Conservation (phyloP, 2,888 invertebrate species). For the Diarsia dahlii region DNA sequence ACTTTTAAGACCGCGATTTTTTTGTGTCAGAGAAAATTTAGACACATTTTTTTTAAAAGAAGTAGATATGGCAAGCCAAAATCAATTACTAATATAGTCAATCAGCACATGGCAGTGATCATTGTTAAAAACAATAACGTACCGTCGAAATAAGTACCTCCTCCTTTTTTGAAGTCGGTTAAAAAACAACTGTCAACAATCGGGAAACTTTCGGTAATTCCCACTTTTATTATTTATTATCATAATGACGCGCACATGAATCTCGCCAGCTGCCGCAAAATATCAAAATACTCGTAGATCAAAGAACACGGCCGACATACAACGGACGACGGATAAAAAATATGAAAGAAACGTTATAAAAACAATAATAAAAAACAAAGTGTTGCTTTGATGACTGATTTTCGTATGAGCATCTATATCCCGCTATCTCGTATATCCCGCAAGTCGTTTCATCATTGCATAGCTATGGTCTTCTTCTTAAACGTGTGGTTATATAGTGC, state of each 20-base stretch:
- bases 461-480: too few species aligned
- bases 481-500: too few species aligned
- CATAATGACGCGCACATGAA: neutral
- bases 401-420: conserved; percentile 1
- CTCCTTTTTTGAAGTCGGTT: too few species aligned
- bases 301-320: conserved; percentile 9
- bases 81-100: too few species aligned
- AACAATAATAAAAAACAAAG: neutral
- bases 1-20: too few species aligned
- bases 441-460: too few species aligned
- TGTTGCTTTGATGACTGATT: neutral
- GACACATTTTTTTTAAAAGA: too few species aligned
- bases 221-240: neutral
- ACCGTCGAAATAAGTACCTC: too few species aligned
- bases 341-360: neutral
- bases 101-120: too few species aligned
- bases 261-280: neutral
- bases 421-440: too few species aligned
- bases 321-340: neutral
- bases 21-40: neutral
- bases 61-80: too few species aligned
- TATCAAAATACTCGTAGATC: neutral
- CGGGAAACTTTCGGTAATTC: neutral
- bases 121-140: too few species aligned
- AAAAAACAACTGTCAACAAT: neutral